Conservation (phyloP, 2,113 vertebrate species). For the Perognathus longimembris region DNA sequence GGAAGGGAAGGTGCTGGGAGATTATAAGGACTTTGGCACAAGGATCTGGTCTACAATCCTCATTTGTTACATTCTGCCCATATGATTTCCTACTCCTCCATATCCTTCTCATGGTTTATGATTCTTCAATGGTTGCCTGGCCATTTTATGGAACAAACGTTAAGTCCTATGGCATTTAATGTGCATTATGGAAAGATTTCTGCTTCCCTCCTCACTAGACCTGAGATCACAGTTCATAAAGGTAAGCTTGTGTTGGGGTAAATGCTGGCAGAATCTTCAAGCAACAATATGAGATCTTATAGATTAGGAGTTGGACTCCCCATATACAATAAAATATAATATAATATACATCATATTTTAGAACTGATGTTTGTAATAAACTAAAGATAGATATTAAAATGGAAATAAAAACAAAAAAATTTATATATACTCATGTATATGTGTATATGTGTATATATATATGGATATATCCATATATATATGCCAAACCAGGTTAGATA, state of each 20-base stretch:
- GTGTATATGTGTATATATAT: no score
- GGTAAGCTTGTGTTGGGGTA: neutral
- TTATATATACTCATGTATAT: neutral
- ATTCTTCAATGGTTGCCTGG: neutral
- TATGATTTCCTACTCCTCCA: neutral
- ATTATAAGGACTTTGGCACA: fast-evolving
- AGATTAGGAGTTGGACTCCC: neutral
- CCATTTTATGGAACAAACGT: neutral
- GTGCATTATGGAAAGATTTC: neutral
- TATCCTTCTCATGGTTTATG: neutral
- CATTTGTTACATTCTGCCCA: neutral
- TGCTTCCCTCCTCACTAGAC: no score
- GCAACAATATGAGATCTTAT: neutral
- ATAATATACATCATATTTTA: neutral
- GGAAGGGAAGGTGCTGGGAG: neutral
- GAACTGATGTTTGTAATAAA: neutral
- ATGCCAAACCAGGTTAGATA: fast-evolving
- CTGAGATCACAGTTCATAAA: neutral
- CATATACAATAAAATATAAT: neutral
- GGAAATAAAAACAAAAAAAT: neutral
- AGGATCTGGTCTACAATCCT: neutral
- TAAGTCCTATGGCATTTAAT: no score
- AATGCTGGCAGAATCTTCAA: neutral
- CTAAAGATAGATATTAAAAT: neutral
- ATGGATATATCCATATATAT: no score